Base-by-base conservation (phyloP, 2,888 invertebrate genomes). In the Spialia ferax region DNA sequence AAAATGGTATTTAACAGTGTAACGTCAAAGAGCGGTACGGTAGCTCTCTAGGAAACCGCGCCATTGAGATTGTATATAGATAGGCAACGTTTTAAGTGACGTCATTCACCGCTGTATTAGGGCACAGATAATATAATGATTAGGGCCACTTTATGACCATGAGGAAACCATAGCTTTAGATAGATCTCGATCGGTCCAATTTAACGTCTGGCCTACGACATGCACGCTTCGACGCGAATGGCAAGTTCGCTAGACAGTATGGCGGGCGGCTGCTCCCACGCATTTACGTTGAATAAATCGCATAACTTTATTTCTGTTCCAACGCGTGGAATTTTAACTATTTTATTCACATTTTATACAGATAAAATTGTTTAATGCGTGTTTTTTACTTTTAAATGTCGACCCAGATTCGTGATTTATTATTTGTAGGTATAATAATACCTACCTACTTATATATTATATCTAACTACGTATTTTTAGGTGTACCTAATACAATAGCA, bases 221-320 rank as follows among this genome's bases (percentile, higher is more conserved):
- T 42, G 7, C 38, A n/a, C 18, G 45, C 45, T 45, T 45, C 20
- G 54, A 60, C 48, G 50, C 50, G 7, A 64, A 64, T 62, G 67
- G 68, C 57, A 70, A 62, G 66, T 78, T 50, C 18, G 42, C 82
- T 71, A 79, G 79, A 80, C 79, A 72, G 79, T 73, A 70, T 74
- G 78, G 80, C 79, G 79, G 69, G 79, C 79, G 79, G 69, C 79
- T 78, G 82, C 86, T 85, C 91, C 90, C 82, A 89, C 90, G 88
- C 87, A 82, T 68, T 63, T 70, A 52, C 48, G 65, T 69, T 48
- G 68, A 72, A 71, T 56, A 68, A n/a, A 63, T 69, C 54, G 69
- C 66, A 52, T 54, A 60, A 52, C 52, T 42, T 66, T 60, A 60
- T 66, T 66, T 42, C 26, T 48, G 52, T 60, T 65, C 48, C 23